Evolutionary conservation across 2,888 invertebrate genomes (phyloP), one percentile per base, ranked within the genome.

Genomic region (Imbricaverruca yamaguchii): DNA sequence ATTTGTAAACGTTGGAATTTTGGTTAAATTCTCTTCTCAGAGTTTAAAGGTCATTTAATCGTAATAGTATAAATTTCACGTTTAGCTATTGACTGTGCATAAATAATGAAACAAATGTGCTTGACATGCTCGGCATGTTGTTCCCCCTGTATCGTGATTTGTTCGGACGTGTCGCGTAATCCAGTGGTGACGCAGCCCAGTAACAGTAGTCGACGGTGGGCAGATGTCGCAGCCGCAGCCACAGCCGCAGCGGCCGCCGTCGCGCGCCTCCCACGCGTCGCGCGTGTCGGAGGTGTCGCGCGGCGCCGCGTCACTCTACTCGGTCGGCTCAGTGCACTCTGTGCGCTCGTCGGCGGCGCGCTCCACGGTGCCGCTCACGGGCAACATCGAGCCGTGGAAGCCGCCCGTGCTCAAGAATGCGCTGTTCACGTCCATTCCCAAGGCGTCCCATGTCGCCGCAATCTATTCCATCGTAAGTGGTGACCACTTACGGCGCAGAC

Each of bases 361-460:
- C 57, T 79, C 79, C 0, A 53, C 55, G 8, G 79, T n/a, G 10
- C 55, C 55, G 4, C 53, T 79, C 79, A 23, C 23, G 3, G 23
- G 12, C 9, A 15, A 53, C 7, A 13, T 4, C 13, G 79, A 79
- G 13, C 56, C 18, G 18, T 79, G 79, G 79, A 53, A 39, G 25
- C 79, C 79, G 85, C 95, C 96, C 0, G 90, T 96, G 84, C 88
- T 96, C 0, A 92, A 93, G 83, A 92, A 94, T 88, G 93, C 94
- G 13, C 89, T 92, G 84, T 90, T 95, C 82, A 89, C 95, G 82
- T 94, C 96, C 86, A 92, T 96, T 74, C 96, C 96, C 86, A 90
- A 94, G 85, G 93, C 93, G 25, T 92, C 95, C 0, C 88, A 96
- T 85, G 87, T 94, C 11, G 92, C 93, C 39, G 93, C 91, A 11